A percentile compares a stretch with the other conserved stretches of the same genome.
Conservation (phyloP, 2,888 invertebrate species). For the Morpho achilles region DNA sequence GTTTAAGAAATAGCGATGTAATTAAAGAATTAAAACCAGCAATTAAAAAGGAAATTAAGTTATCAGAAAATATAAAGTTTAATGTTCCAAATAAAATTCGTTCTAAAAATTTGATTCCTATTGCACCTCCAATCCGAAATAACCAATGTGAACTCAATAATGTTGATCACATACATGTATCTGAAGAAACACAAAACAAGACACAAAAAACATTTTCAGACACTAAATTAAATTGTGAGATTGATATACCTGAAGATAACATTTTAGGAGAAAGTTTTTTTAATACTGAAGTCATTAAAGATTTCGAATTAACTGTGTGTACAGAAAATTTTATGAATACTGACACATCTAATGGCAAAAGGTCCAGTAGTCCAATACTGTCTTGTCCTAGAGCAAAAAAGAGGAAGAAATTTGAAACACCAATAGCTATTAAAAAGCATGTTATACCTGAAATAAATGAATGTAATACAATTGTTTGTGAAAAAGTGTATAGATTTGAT, state of each 20-base stretch:
- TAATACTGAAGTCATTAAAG: conserved; percentile 51
- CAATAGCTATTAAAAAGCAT: conserved; percentile 37
- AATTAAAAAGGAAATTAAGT: conserved; percentile 37
- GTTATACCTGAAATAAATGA: conserved; percentile 4
- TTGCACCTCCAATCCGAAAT: too few relatives aligned
- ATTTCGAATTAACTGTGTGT: conserved; percentile 56
- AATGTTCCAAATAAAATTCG: too few relatives aligned
- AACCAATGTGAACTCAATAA: too few relatives aligned
- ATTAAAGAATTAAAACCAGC: conserved; percentile 39
- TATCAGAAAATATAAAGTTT: conserved; percentile 37
- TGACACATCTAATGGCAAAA: conserved; percentile 40
- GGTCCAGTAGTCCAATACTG: conserved; percentile 62
- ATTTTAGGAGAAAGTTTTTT: conserved; percentile 10
- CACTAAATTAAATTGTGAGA: conserved; percentile 2
- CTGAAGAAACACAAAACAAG: conserved; percentile 37
- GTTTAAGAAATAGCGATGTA: background rate
- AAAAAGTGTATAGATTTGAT: conserved; percentile 30
- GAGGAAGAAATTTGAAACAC: conserved; percentile 51
- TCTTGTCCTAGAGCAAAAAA: conserved; percentile 61
- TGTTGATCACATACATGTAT: conserved; percentile 28
- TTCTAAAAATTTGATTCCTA: too few relatives aligned
- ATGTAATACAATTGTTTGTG: background rate
- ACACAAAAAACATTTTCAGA: too few relatives aligned
- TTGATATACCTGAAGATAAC: conserved; percentile 1
- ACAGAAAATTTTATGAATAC: conserved; percentile 54